Conservation (phyloP, 2,797 vertebrate species). For the Limosa lapponica region DNA sequence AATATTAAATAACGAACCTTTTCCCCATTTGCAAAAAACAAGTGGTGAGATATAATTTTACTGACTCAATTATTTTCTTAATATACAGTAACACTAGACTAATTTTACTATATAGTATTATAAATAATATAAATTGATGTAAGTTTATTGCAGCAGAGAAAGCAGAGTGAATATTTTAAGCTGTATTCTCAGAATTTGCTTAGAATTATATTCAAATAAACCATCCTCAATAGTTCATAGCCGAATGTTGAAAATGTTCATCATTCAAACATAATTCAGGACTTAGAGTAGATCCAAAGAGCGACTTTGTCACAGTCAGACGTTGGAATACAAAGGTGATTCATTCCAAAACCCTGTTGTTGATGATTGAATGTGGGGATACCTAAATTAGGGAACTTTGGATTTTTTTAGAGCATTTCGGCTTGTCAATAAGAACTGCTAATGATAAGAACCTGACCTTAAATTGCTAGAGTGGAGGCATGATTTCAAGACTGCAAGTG, state of each 20-base stretch:
- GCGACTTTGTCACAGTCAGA: not conserved
- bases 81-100: not conserved
- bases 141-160: not conserved
- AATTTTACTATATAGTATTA: not conserved
- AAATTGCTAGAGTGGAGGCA: not conserved
- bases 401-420: not conserved
- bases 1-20: not conserved
- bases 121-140: not conserved
- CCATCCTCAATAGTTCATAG: not conserved
- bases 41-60: not conserved
- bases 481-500: not conserved
- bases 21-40: not conserved
- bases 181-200: not conserved
- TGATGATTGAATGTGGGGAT: fast-evolving
- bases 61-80: not conserved
- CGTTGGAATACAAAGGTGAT: not conserved
- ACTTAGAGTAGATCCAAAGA: not conserved
- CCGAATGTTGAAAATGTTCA: not conserved
- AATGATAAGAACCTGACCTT: not conserved
- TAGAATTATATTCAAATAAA: not conserved
- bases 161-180: not conserved
- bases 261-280: not conserved
- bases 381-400: not conserved
- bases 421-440: not conserved
- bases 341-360: not conserved